Conservation (phyloP, 2,797 vertebrate species). For the Poecilia velifera region DNA sequence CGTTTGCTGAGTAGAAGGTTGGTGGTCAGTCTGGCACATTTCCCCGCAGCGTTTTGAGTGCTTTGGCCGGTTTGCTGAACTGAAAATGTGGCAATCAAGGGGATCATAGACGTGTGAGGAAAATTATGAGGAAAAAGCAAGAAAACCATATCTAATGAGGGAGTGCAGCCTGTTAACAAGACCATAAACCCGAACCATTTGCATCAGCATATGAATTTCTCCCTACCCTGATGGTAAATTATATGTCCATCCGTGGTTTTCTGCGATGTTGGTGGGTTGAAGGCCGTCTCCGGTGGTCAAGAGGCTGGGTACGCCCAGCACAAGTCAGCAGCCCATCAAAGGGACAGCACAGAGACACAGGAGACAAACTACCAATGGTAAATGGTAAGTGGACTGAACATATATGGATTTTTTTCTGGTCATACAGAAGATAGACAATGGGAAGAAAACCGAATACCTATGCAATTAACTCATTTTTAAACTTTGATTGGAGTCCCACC, state of each 20-base stretch:
- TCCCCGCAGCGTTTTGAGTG: not conserved
- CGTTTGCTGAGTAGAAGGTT: not conserved
- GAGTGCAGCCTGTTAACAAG: not conserved
- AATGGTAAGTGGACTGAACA: no score
- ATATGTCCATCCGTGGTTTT: not conserved
- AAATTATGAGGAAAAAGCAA: not conserved
- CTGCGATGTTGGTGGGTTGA: not conserved
- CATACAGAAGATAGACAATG: not conserved
- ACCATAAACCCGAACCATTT: not conserved
- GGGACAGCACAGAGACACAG: not conserved
- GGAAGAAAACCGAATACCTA: not conserved
- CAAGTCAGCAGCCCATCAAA: not conserved
- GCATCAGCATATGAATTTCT: not conserved
- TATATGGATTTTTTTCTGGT: no score
- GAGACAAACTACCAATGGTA: not conserved
- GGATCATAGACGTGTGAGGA: not conserved
- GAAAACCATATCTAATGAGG: constrained; percentile 5
- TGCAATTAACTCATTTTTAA: no score
- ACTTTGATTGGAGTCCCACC: no score
- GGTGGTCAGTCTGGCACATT: constrained; percentile 1
- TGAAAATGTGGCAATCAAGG: constrained; percentile 3
- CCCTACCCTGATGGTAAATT: not conserved
- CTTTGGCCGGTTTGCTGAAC: not conserved
- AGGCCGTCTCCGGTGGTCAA: not conserved
- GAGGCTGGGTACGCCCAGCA: not conserved